These are phyloP conservation scores for Microtus richardsoni DNA, from an alignment of 2,113 vertebrate species.

Conservation along the genomic window DNA sequence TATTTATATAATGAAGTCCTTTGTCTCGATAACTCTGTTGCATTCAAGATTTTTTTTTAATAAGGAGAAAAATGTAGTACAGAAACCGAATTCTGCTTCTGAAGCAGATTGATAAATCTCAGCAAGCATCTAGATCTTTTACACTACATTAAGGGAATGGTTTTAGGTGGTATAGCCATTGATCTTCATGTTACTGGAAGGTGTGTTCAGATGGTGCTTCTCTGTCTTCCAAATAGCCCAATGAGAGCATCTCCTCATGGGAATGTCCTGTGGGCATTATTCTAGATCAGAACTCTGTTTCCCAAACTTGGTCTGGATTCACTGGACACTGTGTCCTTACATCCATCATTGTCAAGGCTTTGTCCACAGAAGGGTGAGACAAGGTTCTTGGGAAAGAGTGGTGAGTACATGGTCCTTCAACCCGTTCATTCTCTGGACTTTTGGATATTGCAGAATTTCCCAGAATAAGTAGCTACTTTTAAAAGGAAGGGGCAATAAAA, in stretches of 20 bases:
- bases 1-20: constrained; percentile 68
- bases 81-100: constrained; percentile 71
- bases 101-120: constrained; percentile 84
- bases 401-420: constrained; percentile 5
- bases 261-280: constrained; percentile 62
- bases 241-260: constrained; percentile 82
- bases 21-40: constrained; percentile 69
- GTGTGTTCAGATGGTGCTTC: constrained; percentile 82
- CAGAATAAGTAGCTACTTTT: constrained; percentile 36
- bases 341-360: constrained; percentile 73
- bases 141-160: constrained; percentile 82
- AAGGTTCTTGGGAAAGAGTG: constrained; percentile 64
- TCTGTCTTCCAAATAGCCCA: constrained; percentile 83
- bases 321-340: constrained; percentile 76
- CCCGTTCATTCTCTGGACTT: constrained; percentile 21
- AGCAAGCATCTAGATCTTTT: constrained; percentile 84
- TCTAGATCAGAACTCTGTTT: neutral
- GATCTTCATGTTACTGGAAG: constrained; percentile 87
- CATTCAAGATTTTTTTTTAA: constrained; percentile 68
- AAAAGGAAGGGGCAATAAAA: constrained; percentile 39
- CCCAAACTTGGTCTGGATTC: constrained; percentile 82
- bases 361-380: constrained; percentile 68
- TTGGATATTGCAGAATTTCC: constrained; percentile 21
- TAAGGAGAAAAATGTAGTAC: constrained; percentile 72
- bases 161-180: constrained; percentile 84